Conservation (phyloP, 2,888 invertebrate genomes). For the Resseliella maxima region DNA sequence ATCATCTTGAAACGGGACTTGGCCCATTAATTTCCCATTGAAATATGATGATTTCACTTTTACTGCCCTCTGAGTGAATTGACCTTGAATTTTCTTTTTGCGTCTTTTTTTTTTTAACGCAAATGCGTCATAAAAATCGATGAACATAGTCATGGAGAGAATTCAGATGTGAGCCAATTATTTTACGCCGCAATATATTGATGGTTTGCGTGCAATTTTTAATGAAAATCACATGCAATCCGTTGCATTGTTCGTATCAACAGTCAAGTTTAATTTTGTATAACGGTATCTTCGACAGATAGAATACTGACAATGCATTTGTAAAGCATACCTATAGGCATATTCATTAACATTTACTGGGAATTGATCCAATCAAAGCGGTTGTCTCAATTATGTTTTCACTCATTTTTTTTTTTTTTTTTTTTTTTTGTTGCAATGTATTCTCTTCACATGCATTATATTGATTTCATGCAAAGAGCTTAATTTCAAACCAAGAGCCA, state of each 20-base stretch:
- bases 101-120: neutral
- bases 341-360: conserved; percentile 3
- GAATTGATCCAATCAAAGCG: neutral
- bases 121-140: neutral
- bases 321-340: neutral
- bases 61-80: neutral
- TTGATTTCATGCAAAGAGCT: too few species aligned
- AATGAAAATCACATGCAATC: conserved; percentile 2
- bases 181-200: neutral
- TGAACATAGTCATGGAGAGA: neutral
- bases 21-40: neutral
- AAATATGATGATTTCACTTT: neutral
- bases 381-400: neutral
- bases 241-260: neutral
- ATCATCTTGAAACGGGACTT: neutral
- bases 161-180: neutral
- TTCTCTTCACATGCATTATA: too few species aligned
- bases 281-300: neutral
- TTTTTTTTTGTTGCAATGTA: too few species aligned
- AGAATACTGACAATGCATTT: neutral
- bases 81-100: neutral
- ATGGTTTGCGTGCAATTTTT: neutral
- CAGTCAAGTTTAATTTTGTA: neutral
- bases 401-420: neutral
- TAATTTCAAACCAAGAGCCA: too few species aligned